These are phyloP conservation scores for Orientallactaga sibirica DNA, from an alignment of 2,797 vertebrate genomes.

Conservation along the genomic window DNA sequence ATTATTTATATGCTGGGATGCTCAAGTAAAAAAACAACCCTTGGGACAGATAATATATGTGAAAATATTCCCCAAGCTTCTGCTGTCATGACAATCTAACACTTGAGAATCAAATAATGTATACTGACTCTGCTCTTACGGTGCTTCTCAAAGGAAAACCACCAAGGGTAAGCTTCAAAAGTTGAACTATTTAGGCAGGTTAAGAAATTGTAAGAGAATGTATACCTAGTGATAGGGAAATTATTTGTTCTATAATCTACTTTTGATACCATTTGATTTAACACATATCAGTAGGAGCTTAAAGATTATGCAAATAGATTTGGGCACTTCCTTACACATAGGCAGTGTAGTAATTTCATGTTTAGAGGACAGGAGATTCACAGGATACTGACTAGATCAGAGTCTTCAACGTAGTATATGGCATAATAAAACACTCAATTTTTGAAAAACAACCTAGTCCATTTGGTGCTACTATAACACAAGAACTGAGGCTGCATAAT, in stretches of 20 bases:
- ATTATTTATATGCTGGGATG: neutral
- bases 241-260: neutral
- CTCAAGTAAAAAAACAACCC: neutral
- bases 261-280: neutral
- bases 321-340: neutral
- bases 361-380: neutral
- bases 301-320: neutral
- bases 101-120: neutral
- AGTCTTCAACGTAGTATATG: neutral
- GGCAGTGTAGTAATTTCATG: neutral
- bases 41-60: neutral
- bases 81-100: neutral
- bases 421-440: neutral
- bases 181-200: neutral
- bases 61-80: neutral
- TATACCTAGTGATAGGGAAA: neutral
- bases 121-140: neutral
- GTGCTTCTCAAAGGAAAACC: neutral
- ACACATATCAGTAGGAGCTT: neutral
- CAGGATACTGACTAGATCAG: neutral
- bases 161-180: neutral
- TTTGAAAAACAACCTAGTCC: neutral
- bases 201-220: neutral
- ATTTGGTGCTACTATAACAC: neutral
- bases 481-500: neutral